These are phyloP conservation scores for Epinephelus coioides DNA, from an alignment of 2,797 vertebrate species.

Conservation along the genomic window DNA sequence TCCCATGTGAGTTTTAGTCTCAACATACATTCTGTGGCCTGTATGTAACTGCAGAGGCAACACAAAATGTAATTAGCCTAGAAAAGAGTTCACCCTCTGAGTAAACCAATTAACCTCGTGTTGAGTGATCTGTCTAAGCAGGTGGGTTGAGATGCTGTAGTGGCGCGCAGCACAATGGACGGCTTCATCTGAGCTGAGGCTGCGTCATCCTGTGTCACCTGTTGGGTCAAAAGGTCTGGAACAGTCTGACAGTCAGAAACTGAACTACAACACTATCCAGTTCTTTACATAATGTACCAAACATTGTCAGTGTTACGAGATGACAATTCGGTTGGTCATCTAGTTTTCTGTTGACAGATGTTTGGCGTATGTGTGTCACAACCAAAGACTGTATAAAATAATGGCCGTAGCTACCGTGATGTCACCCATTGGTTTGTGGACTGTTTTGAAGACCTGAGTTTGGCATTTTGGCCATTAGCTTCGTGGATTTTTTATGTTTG, in stretches of 20 bases:
- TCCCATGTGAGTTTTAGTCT: constrained; percentile 28
- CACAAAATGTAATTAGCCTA: constrained; percentile 30
- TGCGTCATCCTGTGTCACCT: background rate
- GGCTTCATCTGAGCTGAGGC: background rate
- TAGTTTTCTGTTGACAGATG: too few species aligned
- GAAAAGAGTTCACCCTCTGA: background rate
- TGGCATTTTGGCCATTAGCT: too few species aligned
- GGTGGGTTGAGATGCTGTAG: constrained; percentile 7
- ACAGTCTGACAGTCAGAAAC: background rate
- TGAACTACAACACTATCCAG: background rate
- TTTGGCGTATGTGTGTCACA: too few species aligned
- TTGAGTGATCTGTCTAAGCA: constrained; percentile 43
- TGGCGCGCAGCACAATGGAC: background rate
- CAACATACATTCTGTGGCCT: constrained; percentile 15
- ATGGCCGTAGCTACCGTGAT: too few species aligned
- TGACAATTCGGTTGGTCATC: background rate
- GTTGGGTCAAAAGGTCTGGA: too few species aligned
- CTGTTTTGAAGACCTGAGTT: too few species aligned
- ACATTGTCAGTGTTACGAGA: too few species aligned
- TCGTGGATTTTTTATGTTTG: too few species aligned
- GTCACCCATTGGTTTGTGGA: too few species aligned
- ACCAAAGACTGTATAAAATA: too few species aligned
- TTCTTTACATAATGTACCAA: background rate
- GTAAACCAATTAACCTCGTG: constrained; percentile 38
- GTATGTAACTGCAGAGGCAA: constrained; percentile 2